phyloP scores from a whole-genome alignment of 2,888 invertebrate genomes.

The Drosophila kanekoi region DNA sequence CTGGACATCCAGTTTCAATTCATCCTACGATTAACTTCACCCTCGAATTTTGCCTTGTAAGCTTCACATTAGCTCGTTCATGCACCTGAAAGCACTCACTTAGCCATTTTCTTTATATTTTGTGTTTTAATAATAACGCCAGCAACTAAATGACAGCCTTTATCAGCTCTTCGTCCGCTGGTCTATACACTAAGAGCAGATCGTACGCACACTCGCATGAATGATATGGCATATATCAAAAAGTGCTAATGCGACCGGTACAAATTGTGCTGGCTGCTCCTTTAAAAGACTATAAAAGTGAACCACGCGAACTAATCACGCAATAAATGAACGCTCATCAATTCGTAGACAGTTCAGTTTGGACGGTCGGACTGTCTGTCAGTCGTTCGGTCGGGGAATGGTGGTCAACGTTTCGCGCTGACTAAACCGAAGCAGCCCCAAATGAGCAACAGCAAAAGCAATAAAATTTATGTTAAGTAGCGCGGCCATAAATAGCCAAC shows the following conservation, averaged over 20 bases:
- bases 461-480: slow-evolving; percentile 79
- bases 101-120: too few relatives aligned
- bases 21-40: too few relatives aligned
- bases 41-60: too few relatives aligned
- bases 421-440: slow-evolving; percentile 67
- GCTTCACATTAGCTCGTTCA: too few relatives aligned
- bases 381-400: slow-evolving; percentile 12
- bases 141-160: neutral
- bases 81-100: too few relatives aligned
- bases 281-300: slow-evolving; percentile 49
- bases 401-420: slow-evolving; percentile 55
- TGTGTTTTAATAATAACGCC: neutral
- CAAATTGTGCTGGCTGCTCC: slow-evolving; percentile 62
- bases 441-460: slow-evolving; percentile 75
- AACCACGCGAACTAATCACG: slow-evolving; percentile 72
- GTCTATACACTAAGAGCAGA: neutral
- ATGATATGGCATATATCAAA: slow-evolving; percentile 53
- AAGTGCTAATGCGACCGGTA: slow-evolving; percentile 61
- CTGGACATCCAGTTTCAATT: too few relatives aligned
- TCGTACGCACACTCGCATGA: neutral
- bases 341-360: slow-evolving; percentile 63
- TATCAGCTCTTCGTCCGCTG: slow-evolving; percentile 1
- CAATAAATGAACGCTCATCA: slow-evolving; percentile 79
- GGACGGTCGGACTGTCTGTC: neutral
- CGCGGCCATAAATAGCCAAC: slow-evolving; percentile 76